Percentiles rank a stretch among this genome's conserved stretches.
Conservation (phyloP, 2,113 vertebrate species). For the Chaetodon auriga region DNA sequence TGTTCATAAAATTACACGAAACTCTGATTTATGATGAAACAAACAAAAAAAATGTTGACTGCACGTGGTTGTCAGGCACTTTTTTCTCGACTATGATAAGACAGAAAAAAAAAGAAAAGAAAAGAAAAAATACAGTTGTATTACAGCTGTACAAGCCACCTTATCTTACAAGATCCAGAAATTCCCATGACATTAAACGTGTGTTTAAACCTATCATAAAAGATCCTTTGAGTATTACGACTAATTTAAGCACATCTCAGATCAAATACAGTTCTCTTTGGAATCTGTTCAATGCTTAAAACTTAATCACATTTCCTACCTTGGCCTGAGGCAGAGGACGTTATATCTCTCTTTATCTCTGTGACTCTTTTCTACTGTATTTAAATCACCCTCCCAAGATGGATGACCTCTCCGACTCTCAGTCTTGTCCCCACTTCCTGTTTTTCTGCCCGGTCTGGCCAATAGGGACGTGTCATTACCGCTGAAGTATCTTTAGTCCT, state of each 20-base stretch:
- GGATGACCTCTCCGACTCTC: constrained; percentile 64
- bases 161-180: neutral
- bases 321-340: constrained; percentile 41
- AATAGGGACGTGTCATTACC: constrained; percentile 80
- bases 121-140: no score
- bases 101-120: neutral
- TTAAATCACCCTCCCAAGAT: constrained; percentile 76
- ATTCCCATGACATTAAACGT: neutral
- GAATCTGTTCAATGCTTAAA: constrained; percentile 19
- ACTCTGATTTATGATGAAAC: neutral
- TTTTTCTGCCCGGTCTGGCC: constrained; percentile 68
- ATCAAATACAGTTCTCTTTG: neutral
- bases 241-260: neutral
- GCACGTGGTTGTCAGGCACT: no score
- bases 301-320: constrained; percentile 27
- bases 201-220: neutral
- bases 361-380: constrained; percentile 72
- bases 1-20: neutral
- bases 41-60: no score
- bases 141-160: neutral
- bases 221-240: neutral
- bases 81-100: neutral
- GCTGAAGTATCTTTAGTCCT: constrained; percentile 78
- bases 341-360: constrained; percentile 30
- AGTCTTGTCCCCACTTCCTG: constrained; percentile 74